A percentile compares a stretch with the other conserved stretches of the same genome.
phyloP scores from a whole-genome alignment of 2,113 vertebrate genomes.

The Ammodytes marinus region DNA sequence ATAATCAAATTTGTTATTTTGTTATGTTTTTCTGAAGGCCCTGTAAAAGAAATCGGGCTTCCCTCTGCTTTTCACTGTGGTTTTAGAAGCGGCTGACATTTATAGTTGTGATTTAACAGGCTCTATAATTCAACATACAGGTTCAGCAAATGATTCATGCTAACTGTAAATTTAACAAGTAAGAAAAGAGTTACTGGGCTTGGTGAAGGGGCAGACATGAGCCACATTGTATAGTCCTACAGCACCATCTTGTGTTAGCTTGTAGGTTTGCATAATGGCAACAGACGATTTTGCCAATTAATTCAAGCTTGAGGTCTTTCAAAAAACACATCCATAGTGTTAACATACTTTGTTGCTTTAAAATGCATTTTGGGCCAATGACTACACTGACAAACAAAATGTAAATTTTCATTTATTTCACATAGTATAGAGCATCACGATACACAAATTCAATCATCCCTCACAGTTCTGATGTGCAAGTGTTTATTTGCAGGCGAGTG shows the following conservation, averaged over 20 bases:
- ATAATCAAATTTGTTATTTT: conserved; percentile 22
- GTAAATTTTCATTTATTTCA: conserved; percentile 72
- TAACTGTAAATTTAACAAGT: conserved; percentile 29
- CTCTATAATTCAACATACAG: conserved; percentile 11
- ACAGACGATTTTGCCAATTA: too few species aligned
- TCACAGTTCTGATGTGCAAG: conserved; percentile 69
- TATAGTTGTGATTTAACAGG: background rate
- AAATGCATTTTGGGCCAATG: background rate
- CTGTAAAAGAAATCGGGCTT: background rate
- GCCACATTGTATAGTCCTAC: conserved; percentile 21
- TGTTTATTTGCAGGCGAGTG: conserved; percentile 47
- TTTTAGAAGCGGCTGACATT: conserved; percentile 26
- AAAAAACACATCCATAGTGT: too few species aligned
- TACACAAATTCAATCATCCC: conserved; percentile 72
- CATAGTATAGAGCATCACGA: conserved; percentile 68
- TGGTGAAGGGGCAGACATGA: background rate
- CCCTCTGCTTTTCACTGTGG: background rate
- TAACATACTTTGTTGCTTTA: background rate
- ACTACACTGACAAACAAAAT: conserved; percentile 21
- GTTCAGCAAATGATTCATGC: conserved; percentile 5
- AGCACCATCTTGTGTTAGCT: conserved; percentile 64
- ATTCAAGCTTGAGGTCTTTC: background rate
- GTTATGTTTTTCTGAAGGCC: background rate
- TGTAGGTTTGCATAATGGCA: background rate
- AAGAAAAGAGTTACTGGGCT: conserved; percentile 10